Conservation (phyloP, 1,140 invertebrate species). For the Geopemphigus sp. region DNA sequence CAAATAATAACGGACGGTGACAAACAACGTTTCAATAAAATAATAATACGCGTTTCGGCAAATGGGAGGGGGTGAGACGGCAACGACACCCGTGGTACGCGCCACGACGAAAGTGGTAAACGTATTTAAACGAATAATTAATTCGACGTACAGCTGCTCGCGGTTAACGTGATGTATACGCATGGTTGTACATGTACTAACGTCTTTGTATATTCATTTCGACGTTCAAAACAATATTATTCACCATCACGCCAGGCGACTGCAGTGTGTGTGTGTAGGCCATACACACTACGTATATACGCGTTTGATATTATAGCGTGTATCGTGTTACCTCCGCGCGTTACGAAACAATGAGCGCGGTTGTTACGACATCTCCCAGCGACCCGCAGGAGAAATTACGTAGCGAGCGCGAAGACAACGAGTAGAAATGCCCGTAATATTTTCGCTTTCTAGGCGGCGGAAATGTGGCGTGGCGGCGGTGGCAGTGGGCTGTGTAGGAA, state of each 20-base stretch:
- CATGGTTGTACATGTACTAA: too few species aligned
- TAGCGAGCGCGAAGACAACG: not conserved
- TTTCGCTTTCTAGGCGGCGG: not conserved
- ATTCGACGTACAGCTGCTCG: not conserved
- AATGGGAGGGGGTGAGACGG: not conserved
- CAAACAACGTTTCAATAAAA: not conserved
- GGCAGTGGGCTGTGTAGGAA: too few species aligned
- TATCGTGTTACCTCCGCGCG: not conserved
- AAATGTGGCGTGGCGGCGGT: too few species aligned
- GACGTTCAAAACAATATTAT: not conserved
- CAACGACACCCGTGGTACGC: too few species aligned
- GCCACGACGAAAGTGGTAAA: not conserved
- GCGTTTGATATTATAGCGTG: too few species aligned
- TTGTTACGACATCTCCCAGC: constrained; percentile 7
- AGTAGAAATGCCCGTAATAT: constrained; percentile 1
- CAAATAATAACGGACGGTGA: constrained; percentile 3
- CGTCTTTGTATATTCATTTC: not conserved
- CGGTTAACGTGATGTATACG: not conserved
- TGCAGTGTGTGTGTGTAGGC: not conserved
- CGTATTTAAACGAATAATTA: not conserved
- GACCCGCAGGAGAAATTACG: constrained; percentile 16
- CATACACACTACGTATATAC: too few species aligned
- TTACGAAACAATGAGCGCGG: constrained; percentile 4
- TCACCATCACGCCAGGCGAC: not conserved
- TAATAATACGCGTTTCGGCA: not conserved